Percentiles rank a stretch among this genome's conserved stretches.
Conservation (phyloP, 2,113 vertebrate species). For the Ammodytes dubius region DNA sequence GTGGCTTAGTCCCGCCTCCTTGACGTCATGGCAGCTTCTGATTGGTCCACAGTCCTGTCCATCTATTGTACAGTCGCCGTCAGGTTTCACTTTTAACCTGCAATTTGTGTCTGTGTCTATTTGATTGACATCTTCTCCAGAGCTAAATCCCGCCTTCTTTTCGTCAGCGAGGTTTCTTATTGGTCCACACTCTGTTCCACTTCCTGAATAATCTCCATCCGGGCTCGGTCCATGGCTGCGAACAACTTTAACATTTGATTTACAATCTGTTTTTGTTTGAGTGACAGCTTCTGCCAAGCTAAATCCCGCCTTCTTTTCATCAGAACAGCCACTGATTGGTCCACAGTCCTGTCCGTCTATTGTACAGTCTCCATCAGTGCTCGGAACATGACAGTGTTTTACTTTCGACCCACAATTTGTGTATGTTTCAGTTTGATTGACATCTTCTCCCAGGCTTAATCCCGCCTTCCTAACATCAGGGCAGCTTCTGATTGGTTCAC, state of each 20-base stretch:
- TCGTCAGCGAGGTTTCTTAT: background rate
- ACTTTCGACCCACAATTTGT: background rate
- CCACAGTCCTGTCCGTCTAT: background rate
- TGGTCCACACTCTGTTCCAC: background rate
- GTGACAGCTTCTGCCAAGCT: background rate
- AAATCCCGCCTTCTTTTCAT: background rate
- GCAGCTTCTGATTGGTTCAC: background rate
- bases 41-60: background rate
- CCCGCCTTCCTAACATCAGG: background rate
- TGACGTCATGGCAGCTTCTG: background rate
- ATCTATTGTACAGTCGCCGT: no score
- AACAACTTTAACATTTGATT: background rate
- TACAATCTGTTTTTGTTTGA: background rate
- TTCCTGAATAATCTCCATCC: no score
- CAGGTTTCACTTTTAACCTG: background rate
- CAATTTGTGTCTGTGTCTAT: background rate
- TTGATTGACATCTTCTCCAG: background rate
- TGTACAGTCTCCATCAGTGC: no score
- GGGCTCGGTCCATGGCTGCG: no score
- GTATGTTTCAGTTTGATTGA: background rate
- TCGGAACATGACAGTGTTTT: no score
- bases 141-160: background rate
- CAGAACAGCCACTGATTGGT: background rate
- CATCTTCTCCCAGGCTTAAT: background rate
- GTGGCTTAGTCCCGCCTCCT: background rate